Conservation (phyloP, 2,888 invertebrate species). For the Cylindroiulus punctatus region DNA sequence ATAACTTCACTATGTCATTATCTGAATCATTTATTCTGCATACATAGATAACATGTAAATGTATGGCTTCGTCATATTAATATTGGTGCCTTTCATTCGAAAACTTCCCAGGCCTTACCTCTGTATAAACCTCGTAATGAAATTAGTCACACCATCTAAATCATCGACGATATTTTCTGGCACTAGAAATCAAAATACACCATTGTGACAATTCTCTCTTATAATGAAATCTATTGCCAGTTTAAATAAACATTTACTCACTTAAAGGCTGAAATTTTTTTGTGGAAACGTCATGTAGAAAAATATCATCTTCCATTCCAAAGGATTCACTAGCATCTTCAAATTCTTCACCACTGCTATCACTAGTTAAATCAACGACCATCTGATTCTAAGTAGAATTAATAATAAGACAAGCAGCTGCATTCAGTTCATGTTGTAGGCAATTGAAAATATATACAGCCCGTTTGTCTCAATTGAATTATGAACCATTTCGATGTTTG, state of each 20-base stretch:
- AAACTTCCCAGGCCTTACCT: slow-evolving; percentile 63
- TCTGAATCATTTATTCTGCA: too few species aligned
- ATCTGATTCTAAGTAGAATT: slow-evolving; percentile 57
- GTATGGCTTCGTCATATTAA: too few species aligned
- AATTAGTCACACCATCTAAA: slow-evolving; percentile 84
- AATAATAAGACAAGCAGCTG: not conserved
- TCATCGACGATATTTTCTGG: slow-evolving; percentile 88
- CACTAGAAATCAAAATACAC: slow-evolving; percentile 71
- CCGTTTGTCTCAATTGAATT: too few species aligned
- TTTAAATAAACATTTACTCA: slow-evolving; percentile 68
- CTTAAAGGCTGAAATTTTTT: slow-evolving; percentile 81
- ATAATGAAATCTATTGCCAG: not conserved
- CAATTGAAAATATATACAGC: too few species aligned
- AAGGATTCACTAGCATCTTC: slow-evolving; percentile 86
- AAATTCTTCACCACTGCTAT: slow-evolving; percentile 73
- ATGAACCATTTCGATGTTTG: not conserved
- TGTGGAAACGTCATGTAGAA: slow-evolving; percentile 76
- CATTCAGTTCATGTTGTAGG: not conserved
- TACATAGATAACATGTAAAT: too few species aligned
- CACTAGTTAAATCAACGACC: slow-evolving; percentile 62
- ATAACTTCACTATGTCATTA: not conserved
- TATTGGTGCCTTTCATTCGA: too few species aligned
- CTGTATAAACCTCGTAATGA: slow-evolving; percentile 84
- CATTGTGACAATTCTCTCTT: not conserved
- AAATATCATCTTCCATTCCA: slow-evolving; percentile 87